Percentiles rank a stretch among this genome's conserved stretches.
Conservation (phyloP, 92 coral and sea anemone genomes). For the Desmophyllum pertusum region DNA sequence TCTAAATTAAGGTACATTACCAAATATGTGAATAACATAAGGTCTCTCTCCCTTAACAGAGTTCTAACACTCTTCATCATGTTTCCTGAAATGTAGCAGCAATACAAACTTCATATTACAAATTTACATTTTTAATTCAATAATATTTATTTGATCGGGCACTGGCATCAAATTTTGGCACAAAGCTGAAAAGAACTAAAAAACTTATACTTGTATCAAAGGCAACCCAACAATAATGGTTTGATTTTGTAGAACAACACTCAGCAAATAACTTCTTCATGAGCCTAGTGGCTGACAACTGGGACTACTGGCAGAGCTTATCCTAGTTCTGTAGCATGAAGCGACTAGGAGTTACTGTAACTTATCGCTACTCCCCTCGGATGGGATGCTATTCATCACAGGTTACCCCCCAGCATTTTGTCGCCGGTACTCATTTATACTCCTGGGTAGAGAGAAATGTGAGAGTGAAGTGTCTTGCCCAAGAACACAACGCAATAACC, state of each 20-base stretch:
- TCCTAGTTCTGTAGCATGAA: no score
- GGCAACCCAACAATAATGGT: background rate
- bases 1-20: conserved; percentile 35
- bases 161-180: background rate
- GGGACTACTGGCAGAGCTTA: no score
- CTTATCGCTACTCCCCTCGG: no score
- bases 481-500: no score
- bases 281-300: no score
- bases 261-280: no score
- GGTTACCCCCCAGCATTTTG: no score
- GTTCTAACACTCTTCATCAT: conserved; percentile 85
- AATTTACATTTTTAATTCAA: background rate
- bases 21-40: conserved; percentile 77
- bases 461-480: no score
- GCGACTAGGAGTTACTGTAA: no score
- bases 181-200: background rate
- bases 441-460: no score
- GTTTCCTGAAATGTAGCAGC: conserved; percentile 61
- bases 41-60: conserved; percentile 84
- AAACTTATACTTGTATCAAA: background rate
- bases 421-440: no score
- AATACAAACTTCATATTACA: background rate
- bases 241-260: background rate
- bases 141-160: background rate
- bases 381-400: no score